phyloP scores from a whole-genome alignment of 2,888 invertebrate genomes.

The Pandemis cinnamomeana region DNA sequence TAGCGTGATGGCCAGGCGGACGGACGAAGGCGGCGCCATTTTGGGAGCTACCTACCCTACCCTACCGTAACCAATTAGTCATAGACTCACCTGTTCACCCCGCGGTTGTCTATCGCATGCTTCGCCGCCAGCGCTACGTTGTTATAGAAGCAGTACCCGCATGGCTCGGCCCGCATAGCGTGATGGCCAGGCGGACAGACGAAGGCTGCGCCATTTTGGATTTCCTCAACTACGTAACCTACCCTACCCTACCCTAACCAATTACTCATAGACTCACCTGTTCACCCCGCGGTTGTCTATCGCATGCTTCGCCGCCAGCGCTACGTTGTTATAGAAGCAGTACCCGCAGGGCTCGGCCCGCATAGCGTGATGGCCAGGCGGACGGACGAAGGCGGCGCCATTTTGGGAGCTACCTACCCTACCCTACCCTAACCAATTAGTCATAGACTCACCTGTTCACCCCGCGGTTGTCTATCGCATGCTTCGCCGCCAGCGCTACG shows the following conservation, averaged over 20 bases:
- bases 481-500: slow-evolving; percentile 93
- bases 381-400: slow-evolving; percentile 93
- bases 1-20: slow-evolving; percentile 98
- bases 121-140: slow-evolving; percentile 95
- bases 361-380: slow-evolving; percentile 98
- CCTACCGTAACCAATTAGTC: not conserved
- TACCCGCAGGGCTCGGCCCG: slow-evolving; percentile 92
- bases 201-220: slow-evolving; percentile 94
- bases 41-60: too few species aligned
- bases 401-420: slow-evolving; percentile 83
- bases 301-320: slow-evolving; percentile 92
- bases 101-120: slow-evolving; percentile 87
- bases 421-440: not conserved
- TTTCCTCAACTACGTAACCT: too few species aligned
- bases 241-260: not conserved
- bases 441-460: slow-evolving; percentile 60
- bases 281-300: slow-evolving; percentile 83
- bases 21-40: slow-evolving; percentile 94
- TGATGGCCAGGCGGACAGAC: slow-evolving; percentile 97
- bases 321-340: slow-evolving; percentile 97
- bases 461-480: slow-evolving; percentile 87
- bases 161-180: slow-evolving; percentile 92
- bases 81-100: slow-evolving; percentile 64
- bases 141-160: slow-evolving; percentile 97
- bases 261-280: slow-evolving; percentile 57